Evolutionary conservation across 2,113 vertebrate genomes (phyloP), one percentile per base, ranked within the genome.

Genomic region (Cavia porcellus): DNA sequence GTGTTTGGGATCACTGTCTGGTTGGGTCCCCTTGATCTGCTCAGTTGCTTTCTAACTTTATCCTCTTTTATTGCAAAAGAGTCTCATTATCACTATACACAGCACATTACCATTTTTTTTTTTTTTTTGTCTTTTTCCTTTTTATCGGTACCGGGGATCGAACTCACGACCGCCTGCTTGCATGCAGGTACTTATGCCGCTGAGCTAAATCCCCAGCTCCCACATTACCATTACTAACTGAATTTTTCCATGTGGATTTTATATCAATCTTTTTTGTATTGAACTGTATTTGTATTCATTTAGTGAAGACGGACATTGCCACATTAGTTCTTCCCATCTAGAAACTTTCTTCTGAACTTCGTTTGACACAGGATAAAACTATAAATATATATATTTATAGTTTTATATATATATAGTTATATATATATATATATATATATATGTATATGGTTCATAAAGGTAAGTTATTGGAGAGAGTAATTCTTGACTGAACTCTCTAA

Each of bases 401-500:
- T 38, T 38, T 38, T 38, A 38, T 38, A 38, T 38, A 38, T 38
- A 38, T 38, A 38, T 38, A 38, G 38, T 38, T 38, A 38, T 38
- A 38, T 38, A 38, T 38, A 38, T 38, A 38, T 38, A 38, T 38
- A 38, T 38, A 38, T 38, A 38, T n/a, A n/a, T n/a, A n/a, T n/a
- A n/a, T n/a, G n/a, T n/a, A n/a, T n/a, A 59, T 92, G 52, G 28
- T 19, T 91, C 93, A 74, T 68, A 95, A 96, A 72, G 62, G 95
- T 7, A 92, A 79, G 57, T 62, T 62, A 84, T 9, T 81, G 50
- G 83, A 92, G 90, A 86, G 5, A 79, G 30, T 81, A 72, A 32
- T 84, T 90, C 92, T 88, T 87, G 93, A 89, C 82, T 94, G 79
- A 94, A 92, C 77, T 95, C 22, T 83, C 80, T 61, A 90, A 90